These are phyloP conservation scores for Chromoteleia sp. DNA, from an alignment of 2,888 invertebrate genomes.

Conservation along the genomic window DNA sequence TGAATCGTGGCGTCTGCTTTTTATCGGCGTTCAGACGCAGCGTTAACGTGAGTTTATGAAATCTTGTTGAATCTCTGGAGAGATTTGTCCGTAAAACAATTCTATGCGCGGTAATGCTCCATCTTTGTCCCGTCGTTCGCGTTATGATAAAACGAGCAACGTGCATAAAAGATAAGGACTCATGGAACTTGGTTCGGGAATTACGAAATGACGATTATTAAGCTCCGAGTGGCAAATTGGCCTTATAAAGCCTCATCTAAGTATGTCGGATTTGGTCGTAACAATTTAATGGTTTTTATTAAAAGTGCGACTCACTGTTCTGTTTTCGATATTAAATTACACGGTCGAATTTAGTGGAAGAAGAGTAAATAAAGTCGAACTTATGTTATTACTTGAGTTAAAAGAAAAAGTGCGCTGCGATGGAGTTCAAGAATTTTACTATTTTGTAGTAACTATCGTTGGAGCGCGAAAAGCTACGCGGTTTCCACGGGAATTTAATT, in stretches of 20 bases:
- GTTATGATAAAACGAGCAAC: conserved; percentile 39
- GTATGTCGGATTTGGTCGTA: conserved; percentile 34
- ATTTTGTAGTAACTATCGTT: conserved; percentile 21
- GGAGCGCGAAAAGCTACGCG: conserved; percentile 11
- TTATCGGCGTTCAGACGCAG: conserved; percentile 39
- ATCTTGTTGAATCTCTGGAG: conserved; percentile 46
- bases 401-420: not conserved
- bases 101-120: conserved; percentile 13
- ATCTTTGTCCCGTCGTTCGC: conserved; percentile 22
- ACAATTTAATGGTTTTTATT: conserved; percentile 49
- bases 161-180: conserved; percentile 47
- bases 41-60: conserved; percentile 26
- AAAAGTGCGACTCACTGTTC: conserved; percentile 25
- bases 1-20: conserved; percentile 18
- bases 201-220: conserved; percentile 45
- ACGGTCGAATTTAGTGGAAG: not conserved
- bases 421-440: conserved; percentile 20
- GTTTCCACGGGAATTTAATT: conserved; percentile 18
- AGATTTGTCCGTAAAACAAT: conserved; percentile 57
- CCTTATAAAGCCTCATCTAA: conserved; percentile 47
- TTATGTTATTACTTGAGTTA: conserved; percentile 14
- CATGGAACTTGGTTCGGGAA: conserved; percentile 21
- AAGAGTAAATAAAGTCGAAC: conserved; percentile 18
- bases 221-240: conserved; percentile 34
- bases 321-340: conserved; percentile 40